A percentile compares a stretch with the other conserved stretches of the same genome.
These are phyloP conservation scores for Loripinus fragilis DNA, from an alignment of 2,888 invertebrate genomes.

Conservation along the genomic window DNA sequence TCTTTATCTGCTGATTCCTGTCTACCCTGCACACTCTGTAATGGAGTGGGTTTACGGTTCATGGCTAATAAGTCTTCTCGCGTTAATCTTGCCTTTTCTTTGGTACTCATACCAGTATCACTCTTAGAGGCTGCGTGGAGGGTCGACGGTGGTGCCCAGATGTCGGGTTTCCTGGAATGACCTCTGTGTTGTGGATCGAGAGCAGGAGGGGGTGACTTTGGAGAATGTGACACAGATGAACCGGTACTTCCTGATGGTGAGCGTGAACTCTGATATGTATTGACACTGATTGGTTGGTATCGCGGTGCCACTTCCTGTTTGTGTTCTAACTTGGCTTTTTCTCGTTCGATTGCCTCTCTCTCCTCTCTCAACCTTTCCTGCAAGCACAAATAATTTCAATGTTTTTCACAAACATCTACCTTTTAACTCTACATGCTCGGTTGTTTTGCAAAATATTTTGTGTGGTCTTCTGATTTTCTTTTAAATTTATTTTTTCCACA, in stretches of 20 bases:
- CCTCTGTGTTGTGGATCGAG: conserved; percentile 39
- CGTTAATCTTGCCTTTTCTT: conserved; percentile 58
- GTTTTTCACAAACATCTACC: too few relatives aligned
- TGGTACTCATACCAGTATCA: conserved; percentile 30
- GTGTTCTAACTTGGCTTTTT: conserved; percentile 68
- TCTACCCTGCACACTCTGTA: conserved; percentile 60
- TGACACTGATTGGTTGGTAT: conserved; percentile 25
- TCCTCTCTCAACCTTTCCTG: conserved; percentile 71
- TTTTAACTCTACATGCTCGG: too few relatives aligned
- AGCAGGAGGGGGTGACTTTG: conserved; percentile 46
- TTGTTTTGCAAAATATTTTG: too few relatives aligned
- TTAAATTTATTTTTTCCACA: too few relatives aligned
- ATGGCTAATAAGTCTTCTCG: conserved; percentile 75
- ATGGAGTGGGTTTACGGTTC: conserved; percentile 75
- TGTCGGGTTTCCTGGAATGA: background rate
- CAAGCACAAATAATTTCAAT: conserved; percentile 39
- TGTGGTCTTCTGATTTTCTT: too few relatives aligned
- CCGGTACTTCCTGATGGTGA: conserved; percentile 38
- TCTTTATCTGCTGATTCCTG: conserved; percentile 8
- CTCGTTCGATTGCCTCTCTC: conserved; percentile 66
- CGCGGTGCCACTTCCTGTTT: conserved; percentile 23
- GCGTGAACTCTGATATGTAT: conserved; percentile 30
- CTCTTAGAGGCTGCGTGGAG: conserved; percentile 12
- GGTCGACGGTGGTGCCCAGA: conserved; percentile 35
- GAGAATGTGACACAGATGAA: conserved; percentile 42